Evolutionary conservation across 2,888 invertebrate genomes (phyloP).

Genomic region (Julus scanicus): DNA sequence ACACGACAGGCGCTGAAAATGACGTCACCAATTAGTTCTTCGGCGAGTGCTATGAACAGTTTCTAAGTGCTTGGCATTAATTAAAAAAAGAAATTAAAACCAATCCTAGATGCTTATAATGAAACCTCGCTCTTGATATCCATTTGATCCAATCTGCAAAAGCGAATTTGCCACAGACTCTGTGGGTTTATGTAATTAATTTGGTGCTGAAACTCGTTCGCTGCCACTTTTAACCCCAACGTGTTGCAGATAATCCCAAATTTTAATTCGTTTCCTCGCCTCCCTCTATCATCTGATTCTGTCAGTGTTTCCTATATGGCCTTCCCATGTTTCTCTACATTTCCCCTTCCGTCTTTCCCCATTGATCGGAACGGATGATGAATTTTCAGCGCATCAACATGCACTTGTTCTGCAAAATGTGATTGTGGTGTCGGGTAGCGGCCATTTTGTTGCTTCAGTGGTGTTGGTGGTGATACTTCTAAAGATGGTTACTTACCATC

Average conservation of each 20-base stretch:
- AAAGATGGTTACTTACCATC: too few relatives aligned
- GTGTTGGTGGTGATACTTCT: too few relatives aligned
- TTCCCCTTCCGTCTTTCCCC: not conserved
- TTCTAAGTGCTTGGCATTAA: constrained; percentile 5
- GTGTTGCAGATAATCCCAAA: constrained; percentile 5
- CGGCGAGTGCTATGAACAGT: not conserved
- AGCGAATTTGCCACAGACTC: constrained; percentile 33
- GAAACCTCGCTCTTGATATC: not conserved
- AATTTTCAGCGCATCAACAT: not conserved
- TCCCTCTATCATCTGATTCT: constrained; percentile 5
- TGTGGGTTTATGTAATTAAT: constrained; percentile 33
- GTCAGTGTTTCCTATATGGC: not conserved
- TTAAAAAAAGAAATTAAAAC: not conserved
- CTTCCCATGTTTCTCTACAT: constrained; percentile 25
- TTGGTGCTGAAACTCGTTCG: too few relatives aligned
- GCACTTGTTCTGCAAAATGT: not conserved
- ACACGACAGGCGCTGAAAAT: not conserved
- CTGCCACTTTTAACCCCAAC: not conserved
- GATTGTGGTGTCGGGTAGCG: not conserved
- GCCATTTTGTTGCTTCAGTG: not conserved
- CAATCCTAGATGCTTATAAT: not conserved
- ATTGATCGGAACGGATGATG: constrained; percentile 33
- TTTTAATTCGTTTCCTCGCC: constrained; percentile 26
- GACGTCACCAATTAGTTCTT: not conserved
- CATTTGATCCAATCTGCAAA: constrained; percentile 13